phyloP scores from a whole-genome alignment of 2,113 vertebrate genomes.

The Siphamia tubifer region DNA sequence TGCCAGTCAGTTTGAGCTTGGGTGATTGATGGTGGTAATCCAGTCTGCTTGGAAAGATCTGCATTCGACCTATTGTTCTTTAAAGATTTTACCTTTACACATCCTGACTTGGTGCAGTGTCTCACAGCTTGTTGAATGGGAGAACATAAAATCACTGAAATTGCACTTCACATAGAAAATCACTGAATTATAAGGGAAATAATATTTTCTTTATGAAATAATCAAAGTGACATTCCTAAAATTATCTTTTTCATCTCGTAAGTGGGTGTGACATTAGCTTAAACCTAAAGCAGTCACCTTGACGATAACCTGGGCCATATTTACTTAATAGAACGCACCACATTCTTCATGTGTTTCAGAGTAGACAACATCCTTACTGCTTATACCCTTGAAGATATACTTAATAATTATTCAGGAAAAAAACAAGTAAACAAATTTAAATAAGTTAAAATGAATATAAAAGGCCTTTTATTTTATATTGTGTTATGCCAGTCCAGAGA shows the following conservation, averaged over 20 bases:
- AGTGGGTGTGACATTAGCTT: not conserved
- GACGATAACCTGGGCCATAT: not conserved
- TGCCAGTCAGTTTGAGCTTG: slow-evolving; percentile 33
- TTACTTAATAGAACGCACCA: not conserved
- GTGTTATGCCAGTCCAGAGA: not conserved
- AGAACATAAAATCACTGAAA: not conserved
- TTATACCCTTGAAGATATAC: slow-evolving; percentile 3
- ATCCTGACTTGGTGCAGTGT: slow-evolving; percentile 29
- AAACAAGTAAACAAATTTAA: slow-evolving; percentile 12
- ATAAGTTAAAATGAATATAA: slow-evolving; percentile 16
- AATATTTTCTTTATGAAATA: not conserved
- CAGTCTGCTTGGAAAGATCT: slow-evolving; percentile 30
- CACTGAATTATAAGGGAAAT: not conserved
- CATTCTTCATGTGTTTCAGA: slow-evolving; percentile 11
- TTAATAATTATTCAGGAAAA: slow-evolving; percentile 14
- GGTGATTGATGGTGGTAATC: slow-evolving; percentile 62
- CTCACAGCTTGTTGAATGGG: slow-evolving; percentile 16
- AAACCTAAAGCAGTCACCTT: not conserved
- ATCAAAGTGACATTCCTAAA: not conserved
- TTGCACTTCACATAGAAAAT: not conserved
- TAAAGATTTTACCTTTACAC: slow-evolving; percentile 28
- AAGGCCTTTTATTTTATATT: not conserved
- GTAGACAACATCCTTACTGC: not conserved
- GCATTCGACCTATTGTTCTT: slow-evolving; percentile 28
- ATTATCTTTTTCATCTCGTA: not conserved